Evolutionary conservation across 2,113 vertebrate species (phyloP).

Genomic region (Penelope pileata): DNA sequence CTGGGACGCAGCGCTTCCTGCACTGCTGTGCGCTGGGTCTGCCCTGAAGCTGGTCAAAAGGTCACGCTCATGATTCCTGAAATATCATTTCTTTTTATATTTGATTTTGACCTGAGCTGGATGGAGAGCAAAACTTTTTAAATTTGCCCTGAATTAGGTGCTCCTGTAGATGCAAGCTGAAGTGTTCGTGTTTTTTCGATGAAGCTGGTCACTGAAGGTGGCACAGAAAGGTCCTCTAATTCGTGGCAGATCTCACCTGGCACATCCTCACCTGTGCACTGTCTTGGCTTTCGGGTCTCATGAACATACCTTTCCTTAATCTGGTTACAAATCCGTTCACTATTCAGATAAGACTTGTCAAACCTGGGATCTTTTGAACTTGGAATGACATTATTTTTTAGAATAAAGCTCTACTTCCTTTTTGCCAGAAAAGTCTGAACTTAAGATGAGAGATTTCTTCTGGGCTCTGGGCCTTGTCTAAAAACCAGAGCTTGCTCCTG

Average conservation of each 20-base stretch:
- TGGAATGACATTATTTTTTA: background rate
- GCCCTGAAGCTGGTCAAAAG: background rate
- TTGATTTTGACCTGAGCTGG: background rate
- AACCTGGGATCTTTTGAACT: background rate
- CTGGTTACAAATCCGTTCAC: background rate
- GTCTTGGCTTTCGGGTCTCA: background rate
- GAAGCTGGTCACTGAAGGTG: background rate
- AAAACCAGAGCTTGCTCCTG: background rate
- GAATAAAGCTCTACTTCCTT: accelerated
- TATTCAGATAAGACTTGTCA: background rate
- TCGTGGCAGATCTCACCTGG: background rate
- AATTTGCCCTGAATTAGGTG: background rate
- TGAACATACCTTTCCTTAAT: background rate
- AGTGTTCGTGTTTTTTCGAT: background rate
- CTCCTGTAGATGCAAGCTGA: background rate
- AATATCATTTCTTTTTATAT: background rate
- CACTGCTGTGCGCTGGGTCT: background rate
- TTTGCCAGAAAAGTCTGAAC: background rate
- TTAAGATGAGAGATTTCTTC: background rate
- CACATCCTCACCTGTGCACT: background rate
- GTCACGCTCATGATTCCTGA: background rate
- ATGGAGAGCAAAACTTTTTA: background rate
- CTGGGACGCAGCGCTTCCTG: background rate
- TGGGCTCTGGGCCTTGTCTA: background rate
- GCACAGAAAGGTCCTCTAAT: background rate